Percentiles rank a stretch among this genome's conserved stretches.
phyloP scores from a whole-genome alignment of 2,797 vertebrate species.

The Acrossocheilus fasciatus region DNA sequence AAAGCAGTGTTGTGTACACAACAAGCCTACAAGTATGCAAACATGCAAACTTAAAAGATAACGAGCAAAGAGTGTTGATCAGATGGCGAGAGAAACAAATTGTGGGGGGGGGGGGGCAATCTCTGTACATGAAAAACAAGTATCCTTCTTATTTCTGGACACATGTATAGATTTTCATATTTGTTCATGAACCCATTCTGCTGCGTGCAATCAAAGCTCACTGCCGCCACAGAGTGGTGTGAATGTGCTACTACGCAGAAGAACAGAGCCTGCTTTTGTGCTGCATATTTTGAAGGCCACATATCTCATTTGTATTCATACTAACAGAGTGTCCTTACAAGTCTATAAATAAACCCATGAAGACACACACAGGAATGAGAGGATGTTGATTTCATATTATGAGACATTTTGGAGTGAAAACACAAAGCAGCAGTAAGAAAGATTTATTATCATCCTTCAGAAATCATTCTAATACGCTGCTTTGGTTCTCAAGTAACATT shows the following conservation, averaged over 20 bases:
- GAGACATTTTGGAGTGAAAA: slow-evolving; percentile 6
- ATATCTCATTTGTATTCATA: slow-evolving; percentile 56
- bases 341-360: slow-evolving; percentile 50
- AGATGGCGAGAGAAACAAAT: neutral
- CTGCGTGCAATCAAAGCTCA: slow-evolving; percentile 19
- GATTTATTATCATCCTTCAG: neutral
- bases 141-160: neutral
- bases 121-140: neutral
- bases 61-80: neutral
- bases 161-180: neutral
- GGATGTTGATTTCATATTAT: slow-evolving; percentile 20
- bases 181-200: neutral
- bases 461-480: too few relatives aligned
- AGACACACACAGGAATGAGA: neutral
- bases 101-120: fast-evolving
- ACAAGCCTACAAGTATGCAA: neutral
- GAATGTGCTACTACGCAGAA: slow-evolving; percentile 42
- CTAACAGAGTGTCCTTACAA: slow-evolving; percentile 47
- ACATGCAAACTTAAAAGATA: neutral
- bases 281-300: slow-evolving; percentile 39
- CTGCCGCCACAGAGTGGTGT: slow-evolving; percentile 54
- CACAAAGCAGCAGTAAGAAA: neutral
- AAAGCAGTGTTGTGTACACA: neutral
- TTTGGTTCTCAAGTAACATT: too few relatives aligned
- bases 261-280: slow-evolving; percentile 59